Evolutionary conservation across 2,888 invertebrate species (phyloP).

Genomic region (Lithodes maja): DNA sequence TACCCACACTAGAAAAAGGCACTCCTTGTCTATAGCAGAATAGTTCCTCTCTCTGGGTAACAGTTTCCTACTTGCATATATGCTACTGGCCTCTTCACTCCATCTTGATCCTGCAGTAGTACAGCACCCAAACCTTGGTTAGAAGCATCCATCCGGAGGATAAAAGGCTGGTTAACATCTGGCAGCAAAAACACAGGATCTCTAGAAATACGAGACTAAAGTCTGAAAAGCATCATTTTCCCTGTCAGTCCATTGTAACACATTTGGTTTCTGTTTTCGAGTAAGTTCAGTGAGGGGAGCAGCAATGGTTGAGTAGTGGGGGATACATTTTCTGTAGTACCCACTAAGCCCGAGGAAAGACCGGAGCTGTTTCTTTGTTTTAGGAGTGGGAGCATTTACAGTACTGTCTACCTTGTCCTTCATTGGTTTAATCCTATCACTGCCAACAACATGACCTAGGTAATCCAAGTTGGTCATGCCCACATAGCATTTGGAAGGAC

Average conservation of each 20-base stretch:
- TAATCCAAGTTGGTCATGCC: neutral
- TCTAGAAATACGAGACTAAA: neutral
- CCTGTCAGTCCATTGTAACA: neutral
- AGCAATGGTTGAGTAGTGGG: constrained; percentile 3
- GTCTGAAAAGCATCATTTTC: neutral
- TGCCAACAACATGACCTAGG: neutral
- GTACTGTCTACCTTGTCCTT: neutral
- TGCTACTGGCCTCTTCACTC: neutral
- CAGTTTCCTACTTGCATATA: neutral
- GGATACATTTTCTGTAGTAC: neutral
- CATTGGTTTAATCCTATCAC: neutral
- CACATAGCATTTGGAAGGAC: neutral
- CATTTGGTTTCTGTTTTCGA: neutral
- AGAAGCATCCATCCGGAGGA: constrained; percentile 10
- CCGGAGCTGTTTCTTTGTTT: neutral
- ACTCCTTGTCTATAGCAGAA: constrained; percentile 3
- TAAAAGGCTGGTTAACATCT: neutral
- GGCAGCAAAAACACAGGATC: neutral
- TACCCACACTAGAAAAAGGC: neutral
- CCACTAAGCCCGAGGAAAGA: constrained; percentile 17
- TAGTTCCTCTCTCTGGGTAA: neutral
- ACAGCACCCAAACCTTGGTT: neutral
- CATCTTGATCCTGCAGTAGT: neutral
- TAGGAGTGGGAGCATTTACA: neutral
- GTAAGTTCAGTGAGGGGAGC: neutral